Evolutionary conservation across 2,888 invertebrate genomes (phyloP), one percentile per base, ranked within the genome.

Genomic region (Torymus texanus): DNA sequence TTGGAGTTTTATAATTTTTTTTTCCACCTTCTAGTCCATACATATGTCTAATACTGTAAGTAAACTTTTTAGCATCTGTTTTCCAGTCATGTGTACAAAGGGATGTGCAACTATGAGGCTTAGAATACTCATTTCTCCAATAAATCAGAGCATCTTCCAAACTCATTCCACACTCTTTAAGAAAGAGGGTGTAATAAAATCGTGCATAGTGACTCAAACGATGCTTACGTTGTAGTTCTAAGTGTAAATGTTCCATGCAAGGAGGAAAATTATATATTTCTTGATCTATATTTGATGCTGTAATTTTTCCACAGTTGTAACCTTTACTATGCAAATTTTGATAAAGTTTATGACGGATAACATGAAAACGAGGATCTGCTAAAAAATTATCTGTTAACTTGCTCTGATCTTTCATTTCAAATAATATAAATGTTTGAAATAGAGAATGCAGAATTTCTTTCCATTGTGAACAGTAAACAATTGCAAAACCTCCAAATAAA

Each of bases 11-110:
- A 84, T 95, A 95, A 84, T 91, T 92, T 84, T 91, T 93, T 83
- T 92, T 91, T n/a, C 92, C 90, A 4, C 95, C 95, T 89, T 94
- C 94, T 68, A 94, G 89, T 0, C 95, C 95, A 91, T 95, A 95
- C 89, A 95, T 91, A 85, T 95, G 95, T 80, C 94, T 91, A 71
- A 95, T 94, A 78, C 94, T 94, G 89, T 94, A 94, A 4, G 92
- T 86, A 87, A 93, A 94, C 84, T 93, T 93, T 41, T 92, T 92
- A 82, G 92, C 92, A 88, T 93, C 92, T 66, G 91, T 91, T 71
- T 92, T 91, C 95, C 95, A 95, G 83, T 90, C 91, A 84, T 95
- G 95, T 21, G 91, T 90, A 84, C 94, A 95, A 65, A 88, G 89
- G 56, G 92, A 91, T 72, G 86, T 88, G 58, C 92, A 91, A 2